Conservation (phyloP, 1,140 invertebrate species). For the Marisa cornuarietis region DNA sequence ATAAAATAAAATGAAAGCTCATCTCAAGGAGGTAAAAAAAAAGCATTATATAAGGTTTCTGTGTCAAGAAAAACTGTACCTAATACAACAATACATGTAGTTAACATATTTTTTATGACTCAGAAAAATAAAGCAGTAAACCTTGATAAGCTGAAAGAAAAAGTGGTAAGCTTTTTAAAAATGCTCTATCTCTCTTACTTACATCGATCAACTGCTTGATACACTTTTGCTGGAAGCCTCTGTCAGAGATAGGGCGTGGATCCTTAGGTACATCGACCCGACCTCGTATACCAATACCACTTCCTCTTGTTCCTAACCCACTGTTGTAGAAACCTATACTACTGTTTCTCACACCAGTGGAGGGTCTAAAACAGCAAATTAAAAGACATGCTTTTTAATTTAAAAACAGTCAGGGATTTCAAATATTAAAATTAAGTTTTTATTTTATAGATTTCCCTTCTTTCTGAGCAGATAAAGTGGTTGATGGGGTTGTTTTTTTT, state of each 20-base stretch:
- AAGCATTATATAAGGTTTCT: not conserved
- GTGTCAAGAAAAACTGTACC: not conserved
- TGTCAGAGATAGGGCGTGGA: conserved; percentile 49
- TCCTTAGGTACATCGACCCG: conserved; percentile 49
- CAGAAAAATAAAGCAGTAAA: not conserved
- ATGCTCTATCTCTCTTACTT: conserved; percentile 2
- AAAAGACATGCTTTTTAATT: not conserved
- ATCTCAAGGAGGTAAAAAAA: conserved; percentile 7
- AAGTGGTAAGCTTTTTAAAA: not conserved
- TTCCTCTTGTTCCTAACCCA: conserved; percentile 13
- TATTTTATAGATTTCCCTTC: not conserved
- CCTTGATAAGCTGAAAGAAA: not conserved
- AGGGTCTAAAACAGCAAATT: not conserved
- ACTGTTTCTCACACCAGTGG: not conserved
- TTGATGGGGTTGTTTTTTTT: not conserved
- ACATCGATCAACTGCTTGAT: conserved; percentile 49
- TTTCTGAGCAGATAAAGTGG: not conserved
- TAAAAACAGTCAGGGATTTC: not conserved
- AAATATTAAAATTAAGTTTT: not conserved
- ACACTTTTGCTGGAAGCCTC: conserved; percentile 41
- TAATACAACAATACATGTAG: not conserved
- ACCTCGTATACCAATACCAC: conserved; percentile 43
- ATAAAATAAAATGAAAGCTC: conserved; percentile 3
- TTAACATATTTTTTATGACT: not conserved
- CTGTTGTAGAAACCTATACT: conserved; percentile 5